Evolutionary conservation across 2,113 vertebrate genomes (phyloP).

Genomic region (Tiliqua scincoides): DNA sequence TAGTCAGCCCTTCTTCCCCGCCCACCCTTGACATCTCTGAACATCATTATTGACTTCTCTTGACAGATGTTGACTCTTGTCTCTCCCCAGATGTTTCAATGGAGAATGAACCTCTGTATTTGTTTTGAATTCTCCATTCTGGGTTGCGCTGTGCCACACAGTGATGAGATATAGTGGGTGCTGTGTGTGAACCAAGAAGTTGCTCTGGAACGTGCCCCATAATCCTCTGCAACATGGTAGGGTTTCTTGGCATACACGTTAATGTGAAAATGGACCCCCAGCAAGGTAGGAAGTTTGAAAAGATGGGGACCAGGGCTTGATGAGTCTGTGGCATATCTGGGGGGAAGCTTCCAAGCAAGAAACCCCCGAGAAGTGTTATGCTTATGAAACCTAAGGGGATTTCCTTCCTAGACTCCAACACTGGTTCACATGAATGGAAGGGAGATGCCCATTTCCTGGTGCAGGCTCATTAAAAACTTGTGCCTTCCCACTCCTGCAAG

Average conservation of each 20-base stretch:
- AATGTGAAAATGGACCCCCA: not conserved
- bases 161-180: not conserved
- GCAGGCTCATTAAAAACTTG: not conserved
- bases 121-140: not conserved
- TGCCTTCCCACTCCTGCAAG: not conserved
- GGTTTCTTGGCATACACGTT: not conserved
- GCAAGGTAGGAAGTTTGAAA: not conserved
- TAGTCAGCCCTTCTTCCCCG: conserved; percentile 56
- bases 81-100: not conserved
- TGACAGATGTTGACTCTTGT: too few species aligned
- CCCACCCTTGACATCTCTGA: conserved; percentile 73
- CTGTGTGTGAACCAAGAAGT: not conserved
- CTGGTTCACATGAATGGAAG: not conserved
- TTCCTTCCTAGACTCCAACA: not conserved
- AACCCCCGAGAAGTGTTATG: not conserved
- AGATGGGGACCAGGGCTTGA: not conserved
- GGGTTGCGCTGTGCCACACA: not conserved
- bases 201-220: not conserved
- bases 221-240: not conserved
- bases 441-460: not conserved
- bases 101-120: not conserved
- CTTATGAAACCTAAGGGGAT: not conserved
- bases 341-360: not conserved
- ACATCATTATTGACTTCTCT: conserved; percentile 67
- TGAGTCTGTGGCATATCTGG: not conserved